Conservation (phyloP, 2,888 invertebrate species). For the Lottia gigantea region DNA sequence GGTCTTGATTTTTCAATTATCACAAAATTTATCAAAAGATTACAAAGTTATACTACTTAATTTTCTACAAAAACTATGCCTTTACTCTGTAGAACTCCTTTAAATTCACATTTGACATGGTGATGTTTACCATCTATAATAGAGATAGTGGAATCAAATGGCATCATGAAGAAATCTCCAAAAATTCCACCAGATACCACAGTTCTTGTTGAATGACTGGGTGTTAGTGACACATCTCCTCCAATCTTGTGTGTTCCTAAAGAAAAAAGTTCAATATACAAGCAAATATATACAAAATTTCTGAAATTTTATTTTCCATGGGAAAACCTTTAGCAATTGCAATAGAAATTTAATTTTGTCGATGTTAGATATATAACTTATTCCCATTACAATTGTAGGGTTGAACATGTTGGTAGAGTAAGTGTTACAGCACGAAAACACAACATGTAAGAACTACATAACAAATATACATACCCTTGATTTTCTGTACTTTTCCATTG, state of each 20-base stretch:
- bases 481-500: conserved; percentile 78
- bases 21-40: too few relatives aligned
- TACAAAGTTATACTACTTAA: not conserved
- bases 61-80: conserved; percentile 31
- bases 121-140: conserved; percentile 79
- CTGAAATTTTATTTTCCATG: too few relatives aligned
- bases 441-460: too few relatives aligned
- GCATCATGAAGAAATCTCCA: conserved; percentile 80
- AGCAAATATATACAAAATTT: too few relatives aligned
- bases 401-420: too few relatives aligned
- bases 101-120: conserved; percentile 81
- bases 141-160: conserved; percentile 78
- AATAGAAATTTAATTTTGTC: conserved; percentile 5
- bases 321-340: conserved; percentile 35
- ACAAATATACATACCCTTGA: conserved; percentile 75
- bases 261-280: not conserved
- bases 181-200: conserved; percentile 79
- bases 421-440: too few relatives aligned
- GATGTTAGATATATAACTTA: too few relatives aligned
- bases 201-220: conserved; percentile 77
- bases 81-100: conserved; percentile 60
- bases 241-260: conserved; percentile 14
- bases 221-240: conserved; percentile 63
- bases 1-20: too few relatives aligned
- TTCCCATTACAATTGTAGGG: too few relatives aligned